phyloP scores from a whole-genome alignment of 1,140 invertebrate genomes.

The Galendromus occidentalis region DNA sequence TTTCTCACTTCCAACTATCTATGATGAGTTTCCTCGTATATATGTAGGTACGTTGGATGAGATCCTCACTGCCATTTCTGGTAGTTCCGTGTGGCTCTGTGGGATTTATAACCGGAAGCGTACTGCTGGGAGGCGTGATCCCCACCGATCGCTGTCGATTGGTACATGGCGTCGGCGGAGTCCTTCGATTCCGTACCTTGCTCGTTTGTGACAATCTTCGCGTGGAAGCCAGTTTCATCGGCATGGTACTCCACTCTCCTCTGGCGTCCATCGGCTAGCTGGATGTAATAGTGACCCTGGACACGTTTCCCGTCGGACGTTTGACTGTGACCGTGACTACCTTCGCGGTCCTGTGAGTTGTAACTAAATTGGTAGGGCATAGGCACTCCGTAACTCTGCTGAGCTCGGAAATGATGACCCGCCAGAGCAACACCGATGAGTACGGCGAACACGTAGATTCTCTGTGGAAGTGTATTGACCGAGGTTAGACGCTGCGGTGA shows the following conservation, averaged over 20 bases:
- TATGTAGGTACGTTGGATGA: too few species aligned
- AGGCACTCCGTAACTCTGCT: background rate
- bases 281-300: conserved; percentile 7
- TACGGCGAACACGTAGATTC: background rate
- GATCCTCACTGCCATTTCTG: too few species aligned
- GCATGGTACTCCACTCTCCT: conserved; percentile 14
- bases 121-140: background rate
- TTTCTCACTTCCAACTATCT: too few species aligned
- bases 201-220: conserved; percentile 13
- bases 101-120: background rate
- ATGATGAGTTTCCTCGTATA: too few species aligned
- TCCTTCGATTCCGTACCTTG: conserved; percentile 13
- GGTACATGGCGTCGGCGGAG: conserved; percentile 1
- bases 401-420: background rate
- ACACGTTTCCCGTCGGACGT: conserved; percentile 10
- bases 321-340: background rate
- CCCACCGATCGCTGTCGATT: background rate
- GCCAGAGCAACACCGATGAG: background rate
- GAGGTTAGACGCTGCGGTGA: too few species aligned
- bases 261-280: background rate
- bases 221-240: conserved; percentile 7
- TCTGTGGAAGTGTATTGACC: too few species aligned
- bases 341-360: background rate
- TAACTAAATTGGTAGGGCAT: conserved; percentile 7
- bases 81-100: too few species aligned